phyloP scores from a whole-genome alignment of 2,888 invertebrate species.

The Xiphydria camelus region DNA sequence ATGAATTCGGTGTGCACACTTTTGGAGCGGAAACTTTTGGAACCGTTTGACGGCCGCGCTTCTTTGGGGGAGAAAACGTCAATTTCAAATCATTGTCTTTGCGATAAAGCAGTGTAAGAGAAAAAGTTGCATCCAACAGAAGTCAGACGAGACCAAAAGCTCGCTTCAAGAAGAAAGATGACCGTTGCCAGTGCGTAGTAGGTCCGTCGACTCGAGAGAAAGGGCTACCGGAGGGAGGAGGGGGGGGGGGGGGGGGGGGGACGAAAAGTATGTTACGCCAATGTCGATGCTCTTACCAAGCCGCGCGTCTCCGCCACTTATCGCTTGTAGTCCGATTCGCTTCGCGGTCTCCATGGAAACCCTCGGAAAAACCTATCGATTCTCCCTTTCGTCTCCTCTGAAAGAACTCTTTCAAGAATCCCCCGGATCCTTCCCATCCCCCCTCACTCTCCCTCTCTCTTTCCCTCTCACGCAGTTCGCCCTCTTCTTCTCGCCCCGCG shows the following conservation, averaged over 20 bases:
- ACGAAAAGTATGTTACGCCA: conserved; percentile 19
- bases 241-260: conserved; percentile 22
- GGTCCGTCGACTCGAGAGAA: too few relatives aligned
- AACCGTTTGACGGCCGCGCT: too few relatives aligned
- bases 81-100: too few relatives aligned
- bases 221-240: too few relatives aligned
- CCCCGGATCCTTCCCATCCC: conserved; percentile 10
- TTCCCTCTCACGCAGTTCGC: not conserved
- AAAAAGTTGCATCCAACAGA: too few relatives aligned
- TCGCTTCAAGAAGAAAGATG: not conserved
- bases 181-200: too few relatives aligned
- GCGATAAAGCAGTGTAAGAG: too few relatives aligned
- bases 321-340: conserved; percentile 49
- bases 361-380: conserved; percentile 58
- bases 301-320: conserved; percentile 47
- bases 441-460: conserved; percentile 1
- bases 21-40: too few relatives aligned
- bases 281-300: conserved; percentile 49
- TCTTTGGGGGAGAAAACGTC: too few relatives aligned
- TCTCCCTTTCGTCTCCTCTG: conserved; percentile 54
- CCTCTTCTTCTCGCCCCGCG: not conserved
- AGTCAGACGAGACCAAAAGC: too few relatives aligned
- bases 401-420: conserved; percentile 37
- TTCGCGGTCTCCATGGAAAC: conserved; percentile 57
- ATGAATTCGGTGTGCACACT: too few relatives aligned